Percentiles rank a stretch among this genome's conserved stretches.
These are phyloP conservation scores for Antheraea pernyi DNA, from an alignment of 1,140 invertebrate species.

Conservation along the genomic window DNA sequence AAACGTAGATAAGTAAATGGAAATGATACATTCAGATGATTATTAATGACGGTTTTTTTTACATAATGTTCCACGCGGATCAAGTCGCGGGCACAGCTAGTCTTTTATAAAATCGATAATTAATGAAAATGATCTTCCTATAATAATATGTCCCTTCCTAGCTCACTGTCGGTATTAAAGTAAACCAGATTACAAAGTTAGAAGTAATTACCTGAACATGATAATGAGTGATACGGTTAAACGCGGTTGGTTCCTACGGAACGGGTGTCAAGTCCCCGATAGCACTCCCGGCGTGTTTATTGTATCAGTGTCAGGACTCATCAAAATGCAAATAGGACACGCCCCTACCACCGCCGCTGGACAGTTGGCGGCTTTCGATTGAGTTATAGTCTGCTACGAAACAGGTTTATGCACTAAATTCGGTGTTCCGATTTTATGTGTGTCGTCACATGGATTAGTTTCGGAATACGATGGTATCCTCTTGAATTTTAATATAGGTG, in stretches of 20 bases:
- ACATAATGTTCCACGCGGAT: too few relatives aligned
- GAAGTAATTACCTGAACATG: constrained; percentile 48
- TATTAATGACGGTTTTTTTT: too few relatives aligned
- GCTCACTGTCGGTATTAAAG: not conserved
- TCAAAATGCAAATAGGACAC: constrained; percentile 73
- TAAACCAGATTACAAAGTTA: constrained; percentile 29
- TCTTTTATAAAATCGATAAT: too few relatives aligned
- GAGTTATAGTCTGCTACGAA: constrained; percentile 47
- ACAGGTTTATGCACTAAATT: not conserved
- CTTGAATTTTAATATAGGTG: too few relatives aligned
- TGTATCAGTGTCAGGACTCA: constrained; percentile 69
- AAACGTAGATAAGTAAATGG: too few relatives aligned
- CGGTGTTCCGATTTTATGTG: not conserved
- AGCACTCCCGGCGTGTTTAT: constrained; percentile 57
- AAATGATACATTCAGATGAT: too few relatives aligned
- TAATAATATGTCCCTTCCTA: not conserved
- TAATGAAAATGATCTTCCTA: too few relatives aligned
- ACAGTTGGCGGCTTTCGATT: constrained; percentile 58
- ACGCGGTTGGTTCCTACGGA: constrained; percentile 38
- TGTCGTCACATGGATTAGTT: not conserved
- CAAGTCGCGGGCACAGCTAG: too few relatives aligned
- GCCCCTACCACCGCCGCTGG: constrained; percentile 52
- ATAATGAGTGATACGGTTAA: constrained; percentile 49
- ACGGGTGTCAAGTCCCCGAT: constrained; percentile 30
- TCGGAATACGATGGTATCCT: too few relatives aligned